Conservation (phyloP, 2,888 invertebrate species). For the Pollenia griseotomentosa region DNA sequence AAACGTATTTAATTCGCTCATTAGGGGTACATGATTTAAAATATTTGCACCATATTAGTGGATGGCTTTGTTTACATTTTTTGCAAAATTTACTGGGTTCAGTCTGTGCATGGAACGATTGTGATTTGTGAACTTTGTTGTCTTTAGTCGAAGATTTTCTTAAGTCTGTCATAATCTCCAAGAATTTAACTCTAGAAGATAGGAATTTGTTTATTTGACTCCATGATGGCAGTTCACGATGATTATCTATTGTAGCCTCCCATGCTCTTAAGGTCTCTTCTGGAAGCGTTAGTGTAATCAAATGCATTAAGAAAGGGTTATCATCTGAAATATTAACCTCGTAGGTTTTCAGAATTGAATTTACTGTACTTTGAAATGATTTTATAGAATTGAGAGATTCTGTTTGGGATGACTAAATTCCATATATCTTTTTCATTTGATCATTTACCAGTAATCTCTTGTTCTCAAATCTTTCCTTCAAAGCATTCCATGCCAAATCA, state of each 20-base stretch:
- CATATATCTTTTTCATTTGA: slow-evolving; percentile 30
- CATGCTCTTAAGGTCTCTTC: slow-evolving; percentile 34
- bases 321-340: background rate
- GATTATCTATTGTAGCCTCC: slow-evolving; percentile 28
- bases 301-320: slow-evolving; percentile 19
- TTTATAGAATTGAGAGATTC: slow-evolving; percentile 20
- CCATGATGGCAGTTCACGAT: slow-evolving; percentile 37
- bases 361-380: slow-evolving; percentile 4
- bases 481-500: slow-evolving; percentile 15
- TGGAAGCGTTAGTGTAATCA: slow-evolving; percentile 10
- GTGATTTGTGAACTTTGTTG: background rate
- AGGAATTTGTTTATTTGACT: slow-evolving; percentile 11
- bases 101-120: slow-evolving; percentile 3
- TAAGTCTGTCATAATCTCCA: slow-evolving; percentile 8
- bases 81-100: slow-evolving; percentile 20
- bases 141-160: slow-evolving; percentile 13
- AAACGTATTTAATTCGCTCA: slow-evolving; percentile 13
- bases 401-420: background rate
- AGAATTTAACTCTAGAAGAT: slow-evolving; percentile 25
- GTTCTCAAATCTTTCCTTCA: slow-evolving; percentile 34
- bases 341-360: slow-evolving; percentile 12
- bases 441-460: slow-evolving; percentile 30
- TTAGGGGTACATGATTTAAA: background rate
- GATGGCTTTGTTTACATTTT: slow-evolving; percentile 41
- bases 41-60: slow-evolving; percentile 7